Percentiles rank a stretch among this genome's conserved stretches.
Evolutionary conservation across 2,888 invertebrate genomes (phyloP).

Genomic region (Euplexia lucipara): DNA sequence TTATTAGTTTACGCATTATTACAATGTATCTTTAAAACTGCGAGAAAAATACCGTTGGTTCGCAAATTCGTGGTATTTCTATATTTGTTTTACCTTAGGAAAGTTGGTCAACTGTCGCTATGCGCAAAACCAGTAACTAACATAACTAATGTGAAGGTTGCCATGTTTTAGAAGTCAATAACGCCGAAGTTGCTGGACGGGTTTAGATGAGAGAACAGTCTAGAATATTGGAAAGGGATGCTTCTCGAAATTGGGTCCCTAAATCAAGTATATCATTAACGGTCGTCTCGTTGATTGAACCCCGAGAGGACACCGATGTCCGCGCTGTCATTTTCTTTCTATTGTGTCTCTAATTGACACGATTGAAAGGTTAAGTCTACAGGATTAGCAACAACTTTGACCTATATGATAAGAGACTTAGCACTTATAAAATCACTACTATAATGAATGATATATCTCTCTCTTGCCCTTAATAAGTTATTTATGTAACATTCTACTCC

Average conservation of each 20-base stretch:
- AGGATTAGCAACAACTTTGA: slow-evolving; percentile 20
- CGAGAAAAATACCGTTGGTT: neutral
- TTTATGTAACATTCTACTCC: slow-evolving; percentile 21
- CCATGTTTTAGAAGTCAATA: neutral
- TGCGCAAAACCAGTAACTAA: slow-evolving; percentile 11
- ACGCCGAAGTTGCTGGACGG: neutral
- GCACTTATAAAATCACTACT: slow-evolving; percentile 24
- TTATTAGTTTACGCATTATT: slow-evolving; percentile 11
- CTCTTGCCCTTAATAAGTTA: slow-evolving; percentile 16
- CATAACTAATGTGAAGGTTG: neutral
- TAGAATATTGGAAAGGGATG: neutral
- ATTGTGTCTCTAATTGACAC: too few relatives aligned
- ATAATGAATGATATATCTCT: slow-evolving; percentile 13
- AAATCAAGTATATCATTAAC: neutral
- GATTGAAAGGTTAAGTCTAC: too few relatives aligned
- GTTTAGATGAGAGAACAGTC: neutral
- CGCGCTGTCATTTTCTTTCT: too few relatives aligned
- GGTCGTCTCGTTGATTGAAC: slow-evolving; percentile 11
- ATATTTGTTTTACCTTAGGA: slow-evolving; percentile 13
- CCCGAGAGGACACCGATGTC: too few relatives aligned
- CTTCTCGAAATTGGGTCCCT: too few relatives aligned
- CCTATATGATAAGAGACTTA: slow-evolving; percentile 14
- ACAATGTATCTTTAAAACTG: slow-evolving; percentile 6
- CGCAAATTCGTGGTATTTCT: slow-evolving; percentile 19
- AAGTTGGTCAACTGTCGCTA: slow-evolving; percentile 35